These are phyloP conservation scores for Drosophila emarginata DNA, from an alignment of 2,888 invertebrate genomes.

Conservation along the genomic window DNA sequence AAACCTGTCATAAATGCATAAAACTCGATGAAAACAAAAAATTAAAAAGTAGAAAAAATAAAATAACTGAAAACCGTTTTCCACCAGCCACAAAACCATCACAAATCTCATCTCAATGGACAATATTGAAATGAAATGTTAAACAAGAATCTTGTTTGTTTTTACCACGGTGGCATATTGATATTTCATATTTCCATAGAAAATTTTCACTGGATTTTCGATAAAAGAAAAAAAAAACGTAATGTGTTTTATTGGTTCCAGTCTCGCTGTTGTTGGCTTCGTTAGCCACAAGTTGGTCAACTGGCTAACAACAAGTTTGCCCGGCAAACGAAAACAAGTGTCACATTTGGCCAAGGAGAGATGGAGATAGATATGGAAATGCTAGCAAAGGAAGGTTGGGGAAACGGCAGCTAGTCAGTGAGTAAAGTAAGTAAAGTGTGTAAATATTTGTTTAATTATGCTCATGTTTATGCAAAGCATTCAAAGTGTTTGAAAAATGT, in stretches of 20 bases:
- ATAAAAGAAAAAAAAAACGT: constrained; percentile 17
- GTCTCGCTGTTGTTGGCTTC: constrained; percentile 27
- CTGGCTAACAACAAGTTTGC: constrained; percentile 52
- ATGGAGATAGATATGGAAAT: constrained; percentile 16
- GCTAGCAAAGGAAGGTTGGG: constrained; percentile 1
- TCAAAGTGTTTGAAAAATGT: constrained; percentile 43
- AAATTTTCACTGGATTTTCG: constrained; percentile 3
- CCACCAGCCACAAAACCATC: neutral
- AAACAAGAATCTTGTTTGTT: constrained; percentile 65
- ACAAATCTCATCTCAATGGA: constrained; percentile 2
- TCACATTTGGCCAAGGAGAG: constrained; percentile 50
- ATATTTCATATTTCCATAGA: constrained; percentile 49
- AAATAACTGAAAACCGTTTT: neutral
- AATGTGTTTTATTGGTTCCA: constrained; percentile 35
- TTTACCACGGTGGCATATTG: constrained; percentile 68
- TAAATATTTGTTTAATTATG: constrained; percentile 75
- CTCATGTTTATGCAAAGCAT: constrained; percentile 69
- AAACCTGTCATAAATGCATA: constrained; percentile 61
- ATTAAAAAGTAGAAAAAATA: neutral
- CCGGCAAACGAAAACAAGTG: constrained; percentile 62
- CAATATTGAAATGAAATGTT: neutral
- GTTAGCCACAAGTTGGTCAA: constrained; percentile 57
- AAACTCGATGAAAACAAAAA: constrained; percentile 48
- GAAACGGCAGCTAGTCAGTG: constrained; percentile 21
- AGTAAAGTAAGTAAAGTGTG: constrained; percentile 62